Percentiles rank a stretch among this genome's conserved stretches.
Conservation (phyloP, 2,113 vertebrate genomes). For the Sapajus apella region DNA sequence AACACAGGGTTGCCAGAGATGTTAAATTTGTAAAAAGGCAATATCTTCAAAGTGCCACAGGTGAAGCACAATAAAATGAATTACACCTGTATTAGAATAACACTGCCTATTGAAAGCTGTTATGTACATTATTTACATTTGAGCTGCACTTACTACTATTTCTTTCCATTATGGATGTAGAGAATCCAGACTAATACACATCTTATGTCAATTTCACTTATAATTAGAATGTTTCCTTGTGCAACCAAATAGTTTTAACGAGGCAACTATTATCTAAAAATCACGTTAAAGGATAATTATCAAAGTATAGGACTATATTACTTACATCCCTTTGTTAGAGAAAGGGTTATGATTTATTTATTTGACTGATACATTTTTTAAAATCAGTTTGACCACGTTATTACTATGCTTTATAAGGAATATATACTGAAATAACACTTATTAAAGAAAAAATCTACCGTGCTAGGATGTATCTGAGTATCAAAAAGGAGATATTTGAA, state of each 20-base stretch:
- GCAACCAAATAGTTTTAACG: neutral
- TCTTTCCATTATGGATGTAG: neutral
- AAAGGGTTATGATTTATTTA: neutral
- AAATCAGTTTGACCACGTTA: neutral
- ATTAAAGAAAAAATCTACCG: neutral
- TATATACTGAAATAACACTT: neutral
- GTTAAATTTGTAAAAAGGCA: neutral
- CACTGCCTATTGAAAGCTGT: neutral
- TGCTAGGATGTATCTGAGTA: neutral
- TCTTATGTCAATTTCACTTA: neutral
- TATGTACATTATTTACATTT: constrained; percentile 12
- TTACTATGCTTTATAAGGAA: neutral
- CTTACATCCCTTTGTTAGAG: neutral
- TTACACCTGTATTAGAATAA: neutral
- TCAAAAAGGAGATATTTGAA: neutral
- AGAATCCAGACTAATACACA: neutral
- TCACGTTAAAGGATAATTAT: neutral
- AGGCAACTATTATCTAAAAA: neutral
- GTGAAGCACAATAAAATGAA: neutral
- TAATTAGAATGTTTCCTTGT: neutral
- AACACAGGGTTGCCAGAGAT: too few species aligned
- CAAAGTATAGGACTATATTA: neutral
- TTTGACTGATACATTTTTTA: neutral
- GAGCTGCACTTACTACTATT: neutral
- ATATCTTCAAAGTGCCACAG: neutral